phyloP scores from a whole-genome alignment of 2,888 invertebrate genomes.

The Nemotelus pantherinus region DNA sequence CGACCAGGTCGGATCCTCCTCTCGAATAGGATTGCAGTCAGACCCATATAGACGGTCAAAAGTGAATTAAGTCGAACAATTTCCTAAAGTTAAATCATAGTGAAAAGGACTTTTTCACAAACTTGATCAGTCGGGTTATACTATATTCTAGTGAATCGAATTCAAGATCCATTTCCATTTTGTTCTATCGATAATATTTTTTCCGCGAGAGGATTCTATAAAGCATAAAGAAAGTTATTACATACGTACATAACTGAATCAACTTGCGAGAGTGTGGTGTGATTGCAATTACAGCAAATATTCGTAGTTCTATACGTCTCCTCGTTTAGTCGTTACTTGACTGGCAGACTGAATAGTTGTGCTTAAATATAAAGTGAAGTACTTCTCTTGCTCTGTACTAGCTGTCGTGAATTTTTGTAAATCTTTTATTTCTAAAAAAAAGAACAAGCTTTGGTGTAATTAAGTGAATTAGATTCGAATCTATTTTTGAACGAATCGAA shows the following conservation, averaged over 20 bases:
- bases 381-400: neutral
- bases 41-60: too few species aligned
- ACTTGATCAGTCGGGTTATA: too few species aligned
- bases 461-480: too few species aligned
- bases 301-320: slow-evolving; percentile 13
- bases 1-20: slow-evolving; percentile 42
- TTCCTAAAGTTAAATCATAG: too few species aligned
- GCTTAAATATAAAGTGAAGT: neutral
- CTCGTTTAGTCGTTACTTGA: slow-evolving; percentile 24
- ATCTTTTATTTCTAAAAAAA: too few species aligned
- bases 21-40: neutral
- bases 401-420: neutral
- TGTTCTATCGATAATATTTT: too few species aligned
- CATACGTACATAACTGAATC: neutral
- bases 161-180: too few species aligned
- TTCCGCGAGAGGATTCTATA: slow-evolving; percentile 13
- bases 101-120: too few species aligned
- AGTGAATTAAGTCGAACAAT: too few species aligned
- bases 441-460: too few species aligned
- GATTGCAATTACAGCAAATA: slow-evolving; percentile 33
- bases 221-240: slow-evolving; percentile 29
- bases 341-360: slow-evolving; percentile 26
- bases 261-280: slow-evolving; percentile 20
- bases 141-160: too few species aligned
- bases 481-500: neutral